Conservation (phyloP, 2,888 invertebrate species). For the Macrosoma leucophasiata region DNA sequence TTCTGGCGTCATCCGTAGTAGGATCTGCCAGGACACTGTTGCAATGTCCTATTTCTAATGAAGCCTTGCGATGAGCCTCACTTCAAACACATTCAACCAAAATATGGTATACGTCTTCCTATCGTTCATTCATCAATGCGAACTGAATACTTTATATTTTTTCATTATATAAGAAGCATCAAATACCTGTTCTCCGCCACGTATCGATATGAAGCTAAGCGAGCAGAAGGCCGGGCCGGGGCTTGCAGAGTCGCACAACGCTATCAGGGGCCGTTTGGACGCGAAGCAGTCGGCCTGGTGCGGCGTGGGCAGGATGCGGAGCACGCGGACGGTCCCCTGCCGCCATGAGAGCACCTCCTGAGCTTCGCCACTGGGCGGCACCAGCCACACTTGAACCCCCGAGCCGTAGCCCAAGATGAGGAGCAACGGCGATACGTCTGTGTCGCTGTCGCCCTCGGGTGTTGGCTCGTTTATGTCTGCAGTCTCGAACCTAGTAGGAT, state of each 20-base stretch:
- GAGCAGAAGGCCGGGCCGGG: constrained; percentile 87
- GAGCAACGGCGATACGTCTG: constrained; percentile 86
- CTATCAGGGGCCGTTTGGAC: constrained; percentile 90
- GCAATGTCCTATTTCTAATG: too few species aligned
- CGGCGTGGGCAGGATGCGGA: constrained; percentile 91
- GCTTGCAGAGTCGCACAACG: constrained; percentile 90
- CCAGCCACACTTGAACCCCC: constrained; percentile 85
- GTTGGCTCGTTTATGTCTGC: constrained; percentile 87
- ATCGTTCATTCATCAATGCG: too few species aligned
- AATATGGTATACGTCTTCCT: too few species aligned
- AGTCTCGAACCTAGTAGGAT: constrained; percentile 85
- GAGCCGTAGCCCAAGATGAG: constrained; percentile 83
- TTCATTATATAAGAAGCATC: background rate
- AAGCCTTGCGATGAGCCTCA: too few species aligned
- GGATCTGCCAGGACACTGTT: too few species aligned
- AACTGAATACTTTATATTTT: too few species aligned
- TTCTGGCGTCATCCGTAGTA: too few species aligned
- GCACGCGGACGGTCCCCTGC: constrained; percentile 89
- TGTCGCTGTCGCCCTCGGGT: constrained; percentile 80
- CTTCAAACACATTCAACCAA: too few species aligned
- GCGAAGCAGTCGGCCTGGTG: constrained; percentile 83
- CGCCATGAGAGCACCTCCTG: constrained; percentile 96
- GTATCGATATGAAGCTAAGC: constrained; percentile 89
- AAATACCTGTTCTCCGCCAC: constrained; percentile 84
- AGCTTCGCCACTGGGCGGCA: constrained; percentile 93